Evolutionary conservation across 2,888 invertebrate genomes (phyloP).

Genomic region (Papilio protenor): DNA sequence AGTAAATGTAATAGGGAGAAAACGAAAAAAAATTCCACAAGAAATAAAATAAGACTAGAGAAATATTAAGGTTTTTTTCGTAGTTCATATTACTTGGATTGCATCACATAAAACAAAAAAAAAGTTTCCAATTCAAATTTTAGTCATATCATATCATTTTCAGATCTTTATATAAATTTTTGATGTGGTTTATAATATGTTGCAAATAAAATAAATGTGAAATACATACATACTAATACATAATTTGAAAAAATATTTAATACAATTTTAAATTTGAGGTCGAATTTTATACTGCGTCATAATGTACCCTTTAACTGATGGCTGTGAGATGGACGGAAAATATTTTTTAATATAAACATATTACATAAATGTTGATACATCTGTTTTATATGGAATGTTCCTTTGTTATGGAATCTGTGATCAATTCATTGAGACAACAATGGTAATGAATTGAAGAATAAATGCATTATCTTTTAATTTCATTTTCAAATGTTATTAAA

Average conservation of each 20-base stretch:
- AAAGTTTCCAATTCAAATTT: not conserved
- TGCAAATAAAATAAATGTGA: not conserved
- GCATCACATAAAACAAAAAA: not conserved
- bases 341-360: slow-evolving; percentile 22
- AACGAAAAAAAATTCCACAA: not conserved
- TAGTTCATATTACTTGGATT: not conserved
- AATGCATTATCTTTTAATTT: slow-evolving; percentile 17
- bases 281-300: slow-evolving; percentile 20
- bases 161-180: not conserved
- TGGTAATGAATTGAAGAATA: slow-evolving; percentile 6
- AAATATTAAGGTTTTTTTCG: not conserved
- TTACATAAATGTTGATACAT: not conserved
- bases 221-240: not conserved
- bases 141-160: not conserved
- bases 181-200: not conserved
- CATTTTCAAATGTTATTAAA: slow-evolving; percentile 3
- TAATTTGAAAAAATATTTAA: not conserved
- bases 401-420: slow-evolving; percentile 16
- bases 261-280: not conserved
- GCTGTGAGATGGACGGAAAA: slow-evolving; percentile 30
- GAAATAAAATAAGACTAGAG: not conserved
- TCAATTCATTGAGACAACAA: not conserved
- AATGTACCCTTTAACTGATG: slow-evolving; percentile 17
- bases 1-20: not conserved
- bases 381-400: slow-evolving; percentile 19